phyloP scores from a whole-genome alignment of 2,797 vertebrate genomes.

The Acipenser transmontanus region DNA sequence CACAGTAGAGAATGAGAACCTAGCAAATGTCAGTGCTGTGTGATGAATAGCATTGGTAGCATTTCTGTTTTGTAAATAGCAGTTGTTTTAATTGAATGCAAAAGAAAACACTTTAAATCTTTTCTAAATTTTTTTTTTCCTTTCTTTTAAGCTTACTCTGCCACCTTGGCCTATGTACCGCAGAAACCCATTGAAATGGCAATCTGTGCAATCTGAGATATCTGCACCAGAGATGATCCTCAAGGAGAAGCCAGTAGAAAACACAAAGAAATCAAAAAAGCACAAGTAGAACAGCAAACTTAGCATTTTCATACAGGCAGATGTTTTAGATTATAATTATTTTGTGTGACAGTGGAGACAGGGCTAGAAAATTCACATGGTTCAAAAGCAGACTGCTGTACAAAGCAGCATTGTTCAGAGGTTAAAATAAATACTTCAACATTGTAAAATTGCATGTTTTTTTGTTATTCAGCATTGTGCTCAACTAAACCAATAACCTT shows the following conservation, averaged over 20 bases:
- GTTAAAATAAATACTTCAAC: neutral
- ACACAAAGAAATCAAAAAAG: constrained; percentile 54
- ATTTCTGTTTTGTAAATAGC: neutral
- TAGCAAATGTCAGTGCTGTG: too few species aligned
- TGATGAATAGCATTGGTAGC: too few species aligned
- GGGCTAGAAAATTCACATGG: too few species aligned
- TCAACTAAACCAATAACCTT: too few species aligned
- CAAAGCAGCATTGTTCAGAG: neutral
- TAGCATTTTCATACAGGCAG: too few species aligned
- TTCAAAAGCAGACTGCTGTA: neutral
- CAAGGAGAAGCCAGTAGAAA: constrained; percentile 79
- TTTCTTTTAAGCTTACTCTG: constrained; percentile 73
- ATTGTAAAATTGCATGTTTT: neutral
- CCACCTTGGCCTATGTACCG: constrained; percentile 96
- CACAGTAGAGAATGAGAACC: too few species aligned
- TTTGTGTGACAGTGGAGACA: too few species aligned
- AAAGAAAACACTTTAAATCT: neutral
- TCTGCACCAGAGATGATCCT: constrained; percentile 18
- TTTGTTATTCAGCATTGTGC: neutral
- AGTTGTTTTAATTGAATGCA: neutral
- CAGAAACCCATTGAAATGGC: constrained; percentile 81
- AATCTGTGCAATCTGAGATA: constrained; percentile 68
- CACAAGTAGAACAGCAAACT: constrained; percentile 51
- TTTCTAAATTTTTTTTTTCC: constrained; percentile 1
- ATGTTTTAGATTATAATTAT: too few species aligned